Evolutionary conservation across 2,888 invertebrate species (phyloP).

Genomic region (Teleiodes luculella): DNA sequence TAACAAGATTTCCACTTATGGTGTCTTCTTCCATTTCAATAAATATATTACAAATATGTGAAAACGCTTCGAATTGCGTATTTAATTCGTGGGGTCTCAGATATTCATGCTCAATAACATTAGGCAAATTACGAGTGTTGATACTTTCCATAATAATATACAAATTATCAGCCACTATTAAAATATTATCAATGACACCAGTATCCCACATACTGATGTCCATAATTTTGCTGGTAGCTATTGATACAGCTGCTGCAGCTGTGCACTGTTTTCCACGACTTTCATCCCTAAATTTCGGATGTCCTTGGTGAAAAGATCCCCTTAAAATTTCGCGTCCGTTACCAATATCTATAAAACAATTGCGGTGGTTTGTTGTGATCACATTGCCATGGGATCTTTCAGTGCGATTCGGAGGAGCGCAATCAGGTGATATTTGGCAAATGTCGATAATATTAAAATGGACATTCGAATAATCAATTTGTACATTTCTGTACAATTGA

Average conservation of each 20-base stretch:
- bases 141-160: conserved; percentile 1
- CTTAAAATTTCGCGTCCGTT: conserved; percentile 4
- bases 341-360: background rate
- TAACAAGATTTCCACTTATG: no score
- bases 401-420: background rate
- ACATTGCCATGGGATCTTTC: background rate
- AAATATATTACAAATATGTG: background rate
- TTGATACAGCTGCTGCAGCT: conserved; percentile 8
- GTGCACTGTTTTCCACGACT: conserved; percentile 7
- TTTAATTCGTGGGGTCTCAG: conserved; percentile 2
- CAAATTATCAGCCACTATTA: conserved; percentile 1
- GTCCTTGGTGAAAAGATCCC: conserved; percentile 3
- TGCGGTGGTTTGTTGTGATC: background rate
- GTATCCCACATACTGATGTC: background rate
- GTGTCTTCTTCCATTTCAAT: background rate
- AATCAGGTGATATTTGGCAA: background rate
- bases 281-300: conserved; percentile 2
- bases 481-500: background rate
- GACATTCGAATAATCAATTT: background rate
- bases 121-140: background rate
- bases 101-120: background rate
- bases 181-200: conserved; percentile 4
- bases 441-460: conserved; percentile 1
- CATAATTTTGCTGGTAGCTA: conserved; percentile 2
- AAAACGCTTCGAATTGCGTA: conserved; percentile 1